Base-by-base conservation (phyloP, 2,113 vertebrate genomes). In the Nestor notabilis region DNA sequence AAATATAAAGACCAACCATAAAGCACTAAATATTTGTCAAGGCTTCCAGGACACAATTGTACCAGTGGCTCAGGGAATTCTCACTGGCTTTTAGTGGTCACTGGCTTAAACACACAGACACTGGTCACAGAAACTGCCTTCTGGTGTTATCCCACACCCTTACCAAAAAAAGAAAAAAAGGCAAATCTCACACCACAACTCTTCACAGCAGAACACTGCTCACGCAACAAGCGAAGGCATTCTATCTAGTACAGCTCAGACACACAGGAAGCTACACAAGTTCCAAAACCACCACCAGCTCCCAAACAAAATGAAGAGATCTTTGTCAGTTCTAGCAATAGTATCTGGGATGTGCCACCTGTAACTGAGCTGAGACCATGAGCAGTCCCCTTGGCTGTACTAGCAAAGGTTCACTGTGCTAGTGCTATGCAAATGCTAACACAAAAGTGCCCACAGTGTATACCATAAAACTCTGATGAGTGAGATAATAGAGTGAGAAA, bases 401-500 rank as follows among this genome's bases (percentile, higher is more conserved):
- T 13, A 31, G 35, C 28, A 47, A 44, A 78, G 33, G 31, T 29
- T 9, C 41, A 2, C 31, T 5, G 21, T 13, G 28, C 58, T 50
- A 33, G 10, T 1, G 0, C 43, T n/a, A 17, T 3, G 24, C 5
- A n/a, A 46, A 13, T 7, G 20, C n/a, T 17, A 56, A 66, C 43
- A 18, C 5, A 63, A 28, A 39, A 31, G 52, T 1, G 1, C 9
- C 19, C 23, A 15, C 19, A 10, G 9, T 27, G 8, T 4, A 55
- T 4, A 72, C 5, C 10, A 44, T 23, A 53, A 84, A 29, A 43
- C 64, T 58, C 41, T 55, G 28, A 27, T 37, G 12, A 90, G 25
- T n/a, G 28, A 13, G 50, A 19, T 8, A 68, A 33, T 10, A 46
- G 21, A 86, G 23, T 33, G 66, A 89, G 60, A 75, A 84, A 66